Evolutionary conservation across 2,797 vertebrate species (phyloP), one percentile per base, ranked within the genome.

Genomic region (Nannoperca australis): DNA sequence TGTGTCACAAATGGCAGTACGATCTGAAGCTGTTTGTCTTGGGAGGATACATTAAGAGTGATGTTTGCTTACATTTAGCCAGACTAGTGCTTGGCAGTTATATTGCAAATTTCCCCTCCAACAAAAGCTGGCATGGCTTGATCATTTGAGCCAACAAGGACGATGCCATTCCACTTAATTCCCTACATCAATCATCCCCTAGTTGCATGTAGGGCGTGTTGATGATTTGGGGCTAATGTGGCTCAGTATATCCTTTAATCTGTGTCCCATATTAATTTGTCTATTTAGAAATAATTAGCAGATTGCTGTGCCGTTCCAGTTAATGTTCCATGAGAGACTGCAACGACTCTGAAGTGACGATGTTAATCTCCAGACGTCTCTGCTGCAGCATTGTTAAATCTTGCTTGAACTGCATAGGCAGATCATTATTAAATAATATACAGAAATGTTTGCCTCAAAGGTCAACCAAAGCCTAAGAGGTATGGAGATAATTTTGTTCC

Each of bases 181-280:
- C 49, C 63, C 61, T 3, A 17, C 83, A 87, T 90, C 82, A 83
- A 69, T 88, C 87, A 86, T 47, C 34, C 30, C 45, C 68, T 45
- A 2, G 60, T 83, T 77, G 72, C 45, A 70, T 38, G 51, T 40
- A 56, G 55, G n/a, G 24, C n/a, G 51, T 24, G 42, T 73, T 85
- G 60, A 76, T 73, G 49, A 85, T 67, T 63, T 64, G 71, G 53
- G 78, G 66, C 84, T 76, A 69, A 85, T 85, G 76, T 85, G 62
- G 63, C 66, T 73, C 81, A 13, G 58, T 63, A 24, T 73, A 77
- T 82, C 24, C 40, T 64, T 81, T 69, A 74, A 85, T 81, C 61
- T 81, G 64, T 34, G 70, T 32, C 68, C 50, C 66, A 78, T 71
- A 74, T 82, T 73, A 58, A 85, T 86, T 76, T 78, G 73, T 75